Base-by-base conservation (phyloP, 2,888 invertebrate species). In the Sesia apiformis region DNA sequence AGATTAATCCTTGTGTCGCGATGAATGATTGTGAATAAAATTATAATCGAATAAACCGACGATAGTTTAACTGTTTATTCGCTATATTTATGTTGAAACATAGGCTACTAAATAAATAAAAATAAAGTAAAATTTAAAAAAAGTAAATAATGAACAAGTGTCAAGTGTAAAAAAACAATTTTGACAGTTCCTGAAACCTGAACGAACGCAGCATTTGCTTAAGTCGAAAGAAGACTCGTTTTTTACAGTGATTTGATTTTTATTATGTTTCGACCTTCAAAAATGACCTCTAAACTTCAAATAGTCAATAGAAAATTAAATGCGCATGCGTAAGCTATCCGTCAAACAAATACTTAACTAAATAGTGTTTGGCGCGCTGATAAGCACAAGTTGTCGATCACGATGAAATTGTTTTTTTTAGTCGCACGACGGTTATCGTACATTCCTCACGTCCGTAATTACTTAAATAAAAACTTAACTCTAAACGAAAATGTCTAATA, bases 311-410 rank as follows among this genome's bases (percentile, higher is more conserved):
- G 60, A 63, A 65, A 69, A 62, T 66, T 58, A 72, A 56, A 69
- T 72, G 76, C 85, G 87, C 87, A 83, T 84, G 87, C 84, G 83
- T 80, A 71, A 65, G 65, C 63, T 67, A 64, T 65, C 67, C 70
- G 77, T 80, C 81, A 83, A 79, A 23, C 23, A 23, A 23, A 23
- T 23, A 23, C 23, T 23, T 1, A 23, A 77, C 23, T 23, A 23
- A 23, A 77, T 69, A 71, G 73, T 79, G 79, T 85, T 86, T 87
- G 83, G 85, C 86, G 86, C 82, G 84, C 82, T 84, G 83, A 70
- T 85, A 82, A 72, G 76, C 74, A 65, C 63, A 63, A 63, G 60
- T 64, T 69, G 67, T 74, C 74, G 74, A 76, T 78, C 81, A 81
- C 79, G 66, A 86, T 85, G 87, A 85, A 81, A 83, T 78, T 83